A percentile compares a stretch with the other conserved stretches of the same genome.
These are phyloP conservation scores for Sinohyriopsis cumingii DNA, from an alignment of 2,888 invertebrate genomes.

Conservation along the genomic window DNA sequence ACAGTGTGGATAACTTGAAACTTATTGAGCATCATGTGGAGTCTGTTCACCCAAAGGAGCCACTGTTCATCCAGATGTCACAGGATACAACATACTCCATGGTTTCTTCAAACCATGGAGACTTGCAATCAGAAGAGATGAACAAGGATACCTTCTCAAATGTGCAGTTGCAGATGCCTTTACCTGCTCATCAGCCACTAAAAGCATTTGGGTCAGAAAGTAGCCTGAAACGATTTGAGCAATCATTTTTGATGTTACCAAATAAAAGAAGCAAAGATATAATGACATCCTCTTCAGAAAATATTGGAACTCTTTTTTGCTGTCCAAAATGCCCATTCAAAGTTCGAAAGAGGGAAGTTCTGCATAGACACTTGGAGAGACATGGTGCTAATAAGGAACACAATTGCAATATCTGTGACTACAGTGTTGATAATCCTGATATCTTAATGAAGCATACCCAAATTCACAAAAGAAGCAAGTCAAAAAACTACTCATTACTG, in stretches of 20 bases:
- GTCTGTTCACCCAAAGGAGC: constrained; percentile 44
- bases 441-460: constrained; percentile 49
- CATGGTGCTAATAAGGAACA: constrained; percentile 37
- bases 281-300: too few relatives aligned
- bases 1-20: constrained; percentile 56
- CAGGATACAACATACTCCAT: constrained; percentile 15
- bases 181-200: too few relatives aligned
- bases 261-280: too few relatives aligned
- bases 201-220: too few relatives aligned
- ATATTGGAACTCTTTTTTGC: constrained; percentile 4
- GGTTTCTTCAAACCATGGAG: constrained; percentile 11
- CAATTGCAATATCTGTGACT: constrained; percentile 55
- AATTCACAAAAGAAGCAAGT: constrained; percentile 32
- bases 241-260: too few relatives aligned
- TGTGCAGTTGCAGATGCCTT: too few relatives aligned
- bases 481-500: too few relatives aligned
- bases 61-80: constrained; percentile 28
- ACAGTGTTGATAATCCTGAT: constrained; percentile 46
- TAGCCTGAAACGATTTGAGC: too few relatives aligned
- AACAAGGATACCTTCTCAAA: constrained; percentile 6
- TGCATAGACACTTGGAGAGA: constrained; percentile 37
- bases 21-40: constrained; percentile 56
- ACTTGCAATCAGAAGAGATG: constrained; percentile 24
- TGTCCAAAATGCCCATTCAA: constrained; percentile 52
- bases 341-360: constrained; percentile 27